Evolutionary conservation across 92 coral and sea anemone genomes (phyloP).

Genomic region (Epizoanthus fatuus): DNA sequence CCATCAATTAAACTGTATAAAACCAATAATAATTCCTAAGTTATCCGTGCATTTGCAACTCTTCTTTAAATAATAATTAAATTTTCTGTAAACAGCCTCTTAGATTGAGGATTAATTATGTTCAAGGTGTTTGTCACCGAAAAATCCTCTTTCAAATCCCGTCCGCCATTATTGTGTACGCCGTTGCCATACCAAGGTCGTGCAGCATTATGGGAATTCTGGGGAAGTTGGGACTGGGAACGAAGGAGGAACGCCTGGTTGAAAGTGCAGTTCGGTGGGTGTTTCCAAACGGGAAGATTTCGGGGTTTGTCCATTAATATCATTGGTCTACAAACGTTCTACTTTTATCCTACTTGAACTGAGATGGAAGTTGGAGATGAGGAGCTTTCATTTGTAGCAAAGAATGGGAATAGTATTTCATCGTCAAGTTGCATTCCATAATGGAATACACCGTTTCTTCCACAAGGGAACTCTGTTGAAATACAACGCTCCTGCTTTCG

Average conservation of each 20-base stretch:
- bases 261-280: neutral
- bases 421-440: neutral
- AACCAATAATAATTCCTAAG: neutral
- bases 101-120: conserved; percentile 7
- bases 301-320: neutral
- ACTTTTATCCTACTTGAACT: neutral
- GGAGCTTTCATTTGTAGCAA: neutral
- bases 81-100: conserved; percentile 3
- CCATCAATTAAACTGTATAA: conserved; percentile 28
- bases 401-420: neutral
- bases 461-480: conserved; percentile 65
- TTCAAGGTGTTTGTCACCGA: neutral
- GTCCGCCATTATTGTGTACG: conserved; percentile 40
- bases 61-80: neutral
- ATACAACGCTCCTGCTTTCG: conserved; percentile 52
- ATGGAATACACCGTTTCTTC: conserved; percentile 19
- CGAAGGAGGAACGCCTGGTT: conserved; percentile 6
- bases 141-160: too few relatives aligned
- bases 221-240: conserved; percentile 21
- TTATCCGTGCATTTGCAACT: neutral
- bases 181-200: conserved; percentile 41
- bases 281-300: neutral
- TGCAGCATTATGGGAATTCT: conserved; percentile 6
- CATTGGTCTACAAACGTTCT: too few relatives aligned
- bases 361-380: neutral